A percentile compares a stretch with the other conserved stretches of the same genome.
Conservation (phyloP, 2,113 vertebrate genomes). For the Ondatra zibethicus region DNA sequence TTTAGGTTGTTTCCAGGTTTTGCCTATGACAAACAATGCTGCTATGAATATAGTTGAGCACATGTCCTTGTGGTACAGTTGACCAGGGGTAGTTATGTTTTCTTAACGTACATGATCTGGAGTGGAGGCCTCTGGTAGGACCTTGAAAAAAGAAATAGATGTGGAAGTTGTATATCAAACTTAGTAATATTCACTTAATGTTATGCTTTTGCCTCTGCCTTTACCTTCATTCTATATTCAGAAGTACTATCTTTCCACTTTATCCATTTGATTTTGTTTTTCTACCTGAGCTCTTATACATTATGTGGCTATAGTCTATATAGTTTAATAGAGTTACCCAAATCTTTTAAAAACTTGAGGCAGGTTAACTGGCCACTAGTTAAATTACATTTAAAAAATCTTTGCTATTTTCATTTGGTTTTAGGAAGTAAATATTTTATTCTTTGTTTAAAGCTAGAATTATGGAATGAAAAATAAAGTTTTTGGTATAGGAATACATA, state of each 20-base stretch:
- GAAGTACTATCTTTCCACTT: neutral
- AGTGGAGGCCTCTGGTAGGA: neutral
- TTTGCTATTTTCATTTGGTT: neutral
- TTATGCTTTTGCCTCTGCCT: neutral
- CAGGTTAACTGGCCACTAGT: neutral
- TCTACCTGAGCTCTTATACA: neutral
- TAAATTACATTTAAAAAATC: slow-evolving; percentile 19
- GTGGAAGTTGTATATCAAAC: neutral
- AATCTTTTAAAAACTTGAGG: slow-evolving; percentile 12
- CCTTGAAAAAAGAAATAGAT: slow-evolving; percentile 31
- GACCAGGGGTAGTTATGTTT: slow-evolving; percentile 22
- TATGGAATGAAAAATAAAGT: slow-evolving; percentile 31
- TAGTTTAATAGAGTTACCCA: neutral
- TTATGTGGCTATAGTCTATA: neutral
- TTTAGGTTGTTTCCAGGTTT: no score
- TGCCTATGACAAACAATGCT: no score
- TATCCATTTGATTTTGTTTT: slow-evolving; percentile 21
- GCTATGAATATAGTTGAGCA: no score
- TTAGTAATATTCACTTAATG: slow-evolving; percentile 29
- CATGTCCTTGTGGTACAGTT: no score
- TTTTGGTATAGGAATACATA: neutral
- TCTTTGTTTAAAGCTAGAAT: neutral
- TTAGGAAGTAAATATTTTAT: neutral
- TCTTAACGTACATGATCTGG: neutral
- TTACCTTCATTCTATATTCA: slow-evolving; percentile 2